These are phyloP conservation scores for Acanthosepion pharaonis DNA, from an alignment of 2,888 invertebrate genomes.

Conservation along the genomic window DNA sequence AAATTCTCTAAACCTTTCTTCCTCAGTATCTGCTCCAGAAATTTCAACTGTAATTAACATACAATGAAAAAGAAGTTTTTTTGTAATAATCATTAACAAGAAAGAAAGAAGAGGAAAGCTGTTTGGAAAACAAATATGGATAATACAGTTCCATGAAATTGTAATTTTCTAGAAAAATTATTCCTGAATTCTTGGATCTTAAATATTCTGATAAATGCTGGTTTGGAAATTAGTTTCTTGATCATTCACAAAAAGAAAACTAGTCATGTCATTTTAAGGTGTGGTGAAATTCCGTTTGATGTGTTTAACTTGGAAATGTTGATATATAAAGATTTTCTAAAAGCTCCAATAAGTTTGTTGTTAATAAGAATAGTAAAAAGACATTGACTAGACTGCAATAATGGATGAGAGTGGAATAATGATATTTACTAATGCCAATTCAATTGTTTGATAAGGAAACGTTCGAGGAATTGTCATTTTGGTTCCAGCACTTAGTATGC, in stretches of 20 bases:
- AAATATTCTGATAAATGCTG: no score
- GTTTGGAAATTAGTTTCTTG: background rate
- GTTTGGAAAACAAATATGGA: no score
- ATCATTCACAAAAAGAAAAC: background rate
- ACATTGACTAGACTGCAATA: background rate
- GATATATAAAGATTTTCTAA: background rate
- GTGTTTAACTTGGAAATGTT: background rate
- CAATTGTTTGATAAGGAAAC: background rate
- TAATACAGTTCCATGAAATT: no score
- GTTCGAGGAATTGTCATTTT: slow-evolving; percentile 33
- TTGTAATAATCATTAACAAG: no score
- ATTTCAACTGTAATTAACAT: no score
- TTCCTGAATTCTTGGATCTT: no score
- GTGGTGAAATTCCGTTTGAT: background rate
- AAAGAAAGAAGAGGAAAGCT: no score
- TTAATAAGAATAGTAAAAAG: background rate
- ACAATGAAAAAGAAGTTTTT: no score
- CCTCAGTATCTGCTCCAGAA: no score
- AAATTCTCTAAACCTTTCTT: no score
- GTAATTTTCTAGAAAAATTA: no score
- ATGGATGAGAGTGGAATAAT: background rate
- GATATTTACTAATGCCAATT: background rate
- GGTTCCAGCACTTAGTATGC: background rate
- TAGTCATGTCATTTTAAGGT: background rate
- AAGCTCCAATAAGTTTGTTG: background rate